Conservation (phyloP, 2,888 invertebrate species). For the Odontothrips loti region DNA sequence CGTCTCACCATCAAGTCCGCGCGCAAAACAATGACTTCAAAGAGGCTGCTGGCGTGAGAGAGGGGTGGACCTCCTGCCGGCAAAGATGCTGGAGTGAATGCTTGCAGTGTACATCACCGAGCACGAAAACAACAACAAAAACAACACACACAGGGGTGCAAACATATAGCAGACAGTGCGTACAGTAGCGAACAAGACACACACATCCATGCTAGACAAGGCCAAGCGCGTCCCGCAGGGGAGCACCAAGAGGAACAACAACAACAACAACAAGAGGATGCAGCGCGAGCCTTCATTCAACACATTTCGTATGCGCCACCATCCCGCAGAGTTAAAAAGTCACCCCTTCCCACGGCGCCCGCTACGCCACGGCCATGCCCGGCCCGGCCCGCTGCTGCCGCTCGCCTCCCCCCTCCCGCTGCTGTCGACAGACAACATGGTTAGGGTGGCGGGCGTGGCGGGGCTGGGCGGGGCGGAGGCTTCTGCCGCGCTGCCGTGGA, state of each 20-base stretch:
- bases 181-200: background rate
- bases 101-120: too few relatives aligned
- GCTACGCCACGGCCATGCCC: background rate
- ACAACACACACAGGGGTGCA: background rate
- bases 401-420: background rate
- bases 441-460: background rate
- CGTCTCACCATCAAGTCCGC: too few relatives aligned
- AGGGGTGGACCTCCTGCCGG: too few relatives aligned
- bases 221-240: background rate
- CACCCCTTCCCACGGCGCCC: background rate
- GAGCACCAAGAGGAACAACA: background rate
- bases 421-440: background rate
- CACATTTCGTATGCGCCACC: constrained; percentile 19
- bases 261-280: background rate
- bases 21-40: too few relatives aligned
- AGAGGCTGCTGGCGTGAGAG: too few relatives aligned
- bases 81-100: too few relatives aligned
- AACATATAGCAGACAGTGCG: background rate
- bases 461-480: background rate
- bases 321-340: constrained; percentile 22
- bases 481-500: background rate
- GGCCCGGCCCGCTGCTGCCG: background rate
- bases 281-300: background rate
- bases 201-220: too few relatives aligned
- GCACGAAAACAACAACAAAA: too few relatives aligned